Evolutionary conservation across 1,140 invertebrate genomes (phyloP).

Genomic region (Drosophila arizonae): DNA sequence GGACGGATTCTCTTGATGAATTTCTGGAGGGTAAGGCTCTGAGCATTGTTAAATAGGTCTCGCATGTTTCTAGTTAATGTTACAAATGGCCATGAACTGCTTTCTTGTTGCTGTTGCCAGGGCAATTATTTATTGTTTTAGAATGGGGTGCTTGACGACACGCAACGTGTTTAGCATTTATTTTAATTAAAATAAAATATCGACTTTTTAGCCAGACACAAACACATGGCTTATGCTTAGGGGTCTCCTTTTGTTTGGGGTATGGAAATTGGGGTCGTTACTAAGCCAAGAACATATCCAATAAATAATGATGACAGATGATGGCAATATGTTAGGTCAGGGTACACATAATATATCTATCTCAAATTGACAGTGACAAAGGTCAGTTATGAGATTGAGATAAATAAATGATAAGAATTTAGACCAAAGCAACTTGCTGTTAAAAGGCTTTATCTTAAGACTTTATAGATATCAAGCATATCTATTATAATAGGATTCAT

Average conservation of each 20-base stretch:
- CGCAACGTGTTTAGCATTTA: slow-evolving; percentile 40
- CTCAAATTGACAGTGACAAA: too few relatives aligned
- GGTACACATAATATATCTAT: neutral
- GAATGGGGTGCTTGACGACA: slow-evolving; percentile 34
- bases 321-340: neutral
- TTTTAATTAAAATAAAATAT: slow-evolving; percentile 47
- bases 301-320: slow-evolving; percentile 9
- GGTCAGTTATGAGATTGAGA: too few relatives aligned
- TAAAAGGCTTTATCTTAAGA: too few relatives aligned
- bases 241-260: too few relatives aligned
- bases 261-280: slow-evolving; percentile 24
- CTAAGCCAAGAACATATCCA: slow-evolving; percentile 32
- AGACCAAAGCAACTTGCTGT: too few relatives aligned
- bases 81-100: slow-evolving; percentile 21
- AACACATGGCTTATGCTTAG: too few relatives aligned
- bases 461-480: too few relatives aligned
- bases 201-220: slow-evolving; percentile 26
- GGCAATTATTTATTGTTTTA: neutral
- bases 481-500: too few relatives aligned
- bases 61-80: slow-evolving; percentile 24
- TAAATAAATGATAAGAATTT: too few relatives aligned
- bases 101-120: slow-evolving; percentile 35
- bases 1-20: slow-evolving; percentile 88
- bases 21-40: slow-evolving; percentile 89
- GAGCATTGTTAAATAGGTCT: slow-evolving; percentile 1